These are phyloP conservation scores for Tringa solitaria DNA, from an alignment of 2,113 vertebrate genomes.

Conservation along the genomic window DNA sequence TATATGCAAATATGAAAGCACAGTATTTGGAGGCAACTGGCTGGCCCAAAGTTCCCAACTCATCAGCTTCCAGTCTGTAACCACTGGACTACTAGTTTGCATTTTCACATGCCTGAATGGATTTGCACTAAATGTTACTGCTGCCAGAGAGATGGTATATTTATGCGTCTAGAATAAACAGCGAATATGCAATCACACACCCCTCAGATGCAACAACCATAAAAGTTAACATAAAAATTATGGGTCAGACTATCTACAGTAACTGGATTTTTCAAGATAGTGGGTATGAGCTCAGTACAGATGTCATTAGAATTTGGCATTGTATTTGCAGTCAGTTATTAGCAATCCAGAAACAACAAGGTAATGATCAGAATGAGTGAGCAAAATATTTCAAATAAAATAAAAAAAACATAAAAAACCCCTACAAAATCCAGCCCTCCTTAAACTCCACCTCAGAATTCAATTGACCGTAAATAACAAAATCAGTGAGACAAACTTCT, in stretches of 20 bases:
- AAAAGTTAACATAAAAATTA: background rate
- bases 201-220: background rate
- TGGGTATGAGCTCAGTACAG: background rate
- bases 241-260: background rate
- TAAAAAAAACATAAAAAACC: background rate
- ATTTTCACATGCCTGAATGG: background rate
- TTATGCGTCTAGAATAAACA: background rate
- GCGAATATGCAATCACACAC: background rate
- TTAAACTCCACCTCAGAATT: background rate
- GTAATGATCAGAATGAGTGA: background rate
- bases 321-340: background rate
- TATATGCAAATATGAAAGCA: background rate
- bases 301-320: background rate
- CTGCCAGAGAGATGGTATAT: background rate
- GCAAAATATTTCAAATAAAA: background rate
- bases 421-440: rapidly evolving
- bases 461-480: background rate
- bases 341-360: background rate
- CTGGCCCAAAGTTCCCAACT: background rate
- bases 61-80: background rate
- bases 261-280: background rate
- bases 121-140: background rate
- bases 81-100: background rate
- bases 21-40: background rate
- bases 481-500: background rate